Evolutionary conservation across 2,113 vertebrate species (phyloP).

Genomic region (Alosa alosa): DNA sequence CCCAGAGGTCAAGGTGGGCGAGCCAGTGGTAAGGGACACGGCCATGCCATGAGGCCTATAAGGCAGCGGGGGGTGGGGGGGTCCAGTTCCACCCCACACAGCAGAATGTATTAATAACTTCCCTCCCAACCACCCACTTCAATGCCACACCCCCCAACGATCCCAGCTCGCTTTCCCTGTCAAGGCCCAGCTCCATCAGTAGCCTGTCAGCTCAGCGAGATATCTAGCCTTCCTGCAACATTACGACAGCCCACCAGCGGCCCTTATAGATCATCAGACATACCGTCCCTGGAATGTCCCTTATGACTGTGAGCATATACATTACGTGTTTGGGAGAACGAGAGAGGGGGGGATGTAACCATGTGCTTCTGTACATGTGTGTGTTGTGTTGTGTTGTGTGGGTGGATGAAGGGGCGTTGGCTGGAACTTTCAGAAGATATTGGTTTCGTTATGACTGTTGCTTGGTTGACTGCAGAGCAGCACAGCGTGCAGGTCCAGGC

Average conservation of each 20-base stretch:
- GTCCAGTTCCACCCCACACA: conserved; percentile 69
- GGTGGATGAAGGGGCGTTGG: background rate
- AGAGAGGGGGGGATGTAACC: background rate
- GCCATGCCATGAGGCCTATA: conserved; percentile 36
- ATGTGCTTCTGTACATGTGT: background rate
- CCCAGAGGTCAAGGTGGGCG: background rate
- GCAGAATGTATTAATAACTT: conserved; percentile 77
- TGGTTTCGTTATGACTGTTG: background rate
- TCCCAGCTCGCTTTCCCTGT: background rate
- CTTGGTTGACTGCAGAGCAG: background rate
- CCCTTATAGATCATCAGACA: background rate
- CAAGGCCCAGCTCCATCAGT: conserved; percentile 10
- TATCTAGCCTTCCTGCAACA: conserved; percentile 1
- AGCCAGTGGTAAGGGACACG: background rate
- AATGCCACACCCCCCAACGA: background rate
- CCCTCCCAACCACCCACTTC: background rate
- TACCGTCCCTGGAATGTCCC: background rate
- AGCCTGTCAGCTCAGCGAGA: background rate
- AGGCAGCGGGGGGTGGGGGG: conserved; percentile 40
- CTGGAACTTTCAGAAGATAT: background rate
- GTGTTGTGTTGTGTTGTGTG: background rate
- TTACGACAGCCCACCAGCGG: conserved; percentile 1
- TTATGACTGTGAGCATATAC: background rate
- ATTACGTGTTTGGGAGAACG: background rate
- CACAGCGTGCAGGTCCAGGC: conserved; percentile 4